Conservation (phyloP, 2,797 vertebrate genomes). For the Catamblyrhynchus diadema region DNA sequence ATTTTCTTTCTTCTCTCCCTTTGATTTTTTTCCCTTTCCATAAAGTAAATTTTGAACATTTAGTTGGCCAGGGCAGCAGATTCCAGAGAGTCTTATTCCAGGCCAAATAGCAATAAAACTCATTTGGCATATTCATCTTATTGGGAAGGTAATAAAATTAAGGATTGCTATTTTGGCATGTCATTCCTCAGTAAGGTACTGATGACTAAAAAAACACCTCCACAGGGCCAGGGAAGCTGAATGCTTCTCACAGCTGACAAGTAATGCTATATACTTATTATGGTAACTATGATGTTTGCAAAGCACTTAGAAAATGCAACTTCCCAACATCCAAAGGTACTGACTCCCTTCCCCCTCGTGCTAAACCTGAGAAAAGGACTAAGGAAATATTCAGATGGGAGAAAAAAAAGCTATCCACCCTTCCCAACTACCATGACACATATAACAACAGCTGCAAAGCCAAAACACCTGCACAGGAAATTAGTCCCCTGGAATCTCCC, state of each 20-base stretch:
- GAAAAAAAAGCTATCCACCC: neutral
- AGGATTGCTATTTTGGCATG: constrained; percentile 32
- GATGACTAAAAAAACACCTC: constrained; percentile 6
- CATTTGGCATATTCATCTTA: constrained; percentile 29
- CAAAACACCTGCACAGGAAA: constrained; percentile 48
- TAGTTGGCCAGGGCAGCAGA: neutral
- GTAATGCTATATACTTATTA: neutral
- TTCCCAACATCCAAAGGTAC: neutral
- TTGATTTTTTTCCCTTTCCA: neutral
- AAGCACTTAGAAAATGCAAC: neutral
- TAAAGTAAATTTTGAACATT: constrained; percentile 22
- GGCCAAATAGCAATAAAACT: constrained; percentile 44
- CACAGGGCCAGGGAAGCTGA: neutral
- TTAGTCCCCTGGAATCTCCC: neutral
- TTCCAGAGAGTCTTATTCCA: constrained; percentile 28
- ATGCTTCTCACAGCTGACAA: neutral
- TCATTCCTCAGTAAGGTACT: constrained; percentile 1
- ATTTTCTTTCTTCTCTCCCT: neutral
- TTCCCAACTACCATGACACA: neutral
- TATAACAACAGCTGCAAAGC: neutral
- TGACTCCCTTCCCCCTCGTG: rapidly evolving
- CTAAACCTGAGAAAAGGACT: neutral
- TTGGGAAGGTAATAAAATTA: constrained; percentile 53
- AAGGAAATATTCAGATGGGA: neutral
- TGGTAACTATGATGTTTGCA: neutral